Base-by-base conservation (phyloP, 1,140 invertebrate genomes). In the Akabosia matsudoensis region DNA sequence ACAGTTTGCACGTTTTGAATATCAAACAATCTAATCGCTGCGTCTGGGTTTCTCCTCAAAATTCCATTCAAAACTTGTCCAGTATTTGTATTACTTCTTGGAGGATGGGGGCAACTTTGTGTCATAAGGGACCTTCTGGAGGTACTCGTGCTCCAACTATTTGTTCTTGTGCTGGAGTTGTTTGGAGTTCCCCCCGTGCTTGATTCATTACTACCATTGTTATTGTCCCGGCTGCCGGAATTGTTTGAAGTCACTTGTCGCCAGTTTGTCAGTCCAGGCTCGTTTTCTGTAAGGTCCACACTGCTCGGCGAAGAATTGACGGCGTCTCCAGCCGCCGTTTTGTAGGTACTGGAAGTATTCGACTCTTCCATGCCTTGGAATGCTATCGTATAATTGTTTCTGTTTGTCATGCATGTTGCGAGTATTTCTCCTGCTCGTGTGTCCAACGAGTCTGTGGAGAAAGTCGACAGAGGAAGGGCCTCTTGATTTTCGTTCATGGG, bases 331-430 rank as follows among this genome's bases (percentile, higher is more conserved):
- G 52, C 52, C 3, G 75, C 75, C 7, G 78, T 79, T 37, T 75
- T 51, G 70, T 77, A 79, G 1, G 78, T 77, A 51, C 73, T 75
- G 4, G 74, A 45, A 2, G 79, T 78, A 7, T 72, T 78, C 1
- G 75, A 75, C n/a, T 72, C 71, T n/a, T 80, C 77, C 73, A 76
- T 54, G 52, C 92, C 93, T 86, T 96, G 93, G 82, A 96, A 96
- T 70, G 94, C 94, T 82, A 97, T 95, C 72, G 94, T 97, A 84
- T 97, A 97, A 85, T 96, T 96, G 83, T 95, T 92, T 86, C 95
- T 95, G 83, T 97, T 95, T 16, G 92, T 91, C 83, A 92, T 93
- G 72, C 94, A 96, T 0, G 86, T 86, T 37, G 95, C 87, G 82
- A 96, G 90, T 83, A 96, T 91, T 82, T 96, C 93, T 22, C 75